Base-by-base conservation (phyloP, 1,140 invertebrate genomes). In the Drosophila mojavensis region DNA sequence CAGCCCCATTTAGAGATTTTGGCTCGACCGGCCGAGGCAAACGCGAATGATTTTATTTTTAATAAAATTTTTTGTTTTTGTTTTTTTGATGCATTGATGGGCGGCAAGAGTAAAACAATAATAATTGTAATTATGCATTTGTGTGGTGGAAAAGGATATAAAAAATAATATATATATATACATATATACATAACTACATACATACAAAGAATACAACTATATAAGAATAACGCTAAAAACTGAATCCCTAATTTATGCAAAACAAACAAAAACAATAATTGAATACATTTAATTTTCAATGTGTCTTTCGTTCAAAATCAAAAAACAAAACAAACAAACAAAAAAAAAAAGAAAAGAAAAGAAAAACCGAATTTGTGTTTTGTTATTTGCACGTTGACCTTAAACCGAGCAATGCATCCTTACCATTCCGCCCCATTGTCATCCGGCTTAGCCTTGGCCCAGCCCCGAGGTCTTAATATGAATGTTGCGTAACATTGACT, bases 221-320 rank as follows among this genome's bases (percentile, higher is more conserved):
- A 75, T 71, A 77, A 81, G 63, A 86, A 90, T 68, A 71, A 82
- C 64, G 78, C 74, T 78, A 89, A 83, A 81, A 84, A 81, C 76
- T 71, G 73, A 88, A 45, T 58, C 68, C 74, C 65, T 82, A 85
- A 88, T 89, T 91, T 91, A 91, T 78, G 88, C 89, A 88, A 77
- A 90, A 47, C 43, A 45, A 4, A 15, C 4, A 79, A 58, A 50
- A 50, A 11, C 48, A 63, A 61, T 74, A 88, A 80, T 80, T 85
- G 81, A 91, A 82, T 85, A 91, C 83, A 76, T 91, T 82, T 91
- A 84, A 91, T 91, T 91, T 91, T 91, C 81, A 91, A 91, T 91
- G 89, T 91, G 89, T 91, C 89, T 91, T 91, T 91, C 89, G 89
- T 91, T 91, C 89, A 91, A 91, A 89, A 85, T 89, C 84, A 89